Conservation (phyloP, 2,113 vertebrate genomes). For the Passer domesticus region DNA sequence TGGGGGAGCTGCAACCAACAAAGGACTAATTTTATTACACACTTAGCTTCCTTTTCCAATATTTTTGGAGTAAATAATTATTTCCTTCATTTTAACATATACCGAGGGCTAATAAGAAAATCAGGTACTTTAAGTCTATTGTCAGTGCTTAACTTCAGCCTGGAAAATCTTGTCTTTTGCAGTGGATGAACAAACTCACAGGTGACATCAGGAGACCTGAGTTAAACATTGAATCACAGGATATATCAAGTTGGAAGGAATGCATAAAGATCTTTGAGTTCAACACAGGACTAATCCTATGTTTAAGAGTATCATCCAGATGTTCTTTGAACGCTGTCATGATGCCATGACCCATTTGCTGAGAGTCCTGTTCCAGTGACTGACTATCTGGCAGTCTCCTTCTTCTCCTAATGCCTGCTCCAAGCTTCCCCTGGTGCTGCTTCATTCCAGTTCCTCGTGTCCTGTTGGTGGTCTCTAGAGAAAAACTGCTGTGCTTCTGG, state of each 20-base stretch:
- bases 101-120: not conserved
- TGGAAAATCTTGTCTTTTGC: not conserved
- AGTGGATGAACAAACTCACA: not conserved
- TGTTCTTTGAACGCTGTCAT: not conserved
- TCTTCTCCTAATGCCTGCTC: not conserved
- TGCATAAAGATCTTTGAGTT: not conserved
- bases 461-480: not conserved
- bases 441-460: fast-evolving
- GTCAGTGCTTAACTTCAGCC: not conserved
- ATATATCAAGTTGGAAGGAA: not conserved
- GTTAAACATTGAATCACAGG: not conserved
- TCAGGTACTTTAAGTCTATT: not conserved
- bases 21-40: not conserved
- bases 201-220: not conserved
- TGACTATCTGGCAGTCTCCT: not conserved
- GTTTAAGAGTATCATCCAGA: not conserved
- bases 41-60: not conserved
- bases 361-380: not conserved
- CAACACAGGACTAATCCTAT: not conserved
- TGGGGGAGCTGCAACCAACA: not conserved
- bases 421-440: not conserved
- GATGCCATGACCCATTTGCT: not conserved
- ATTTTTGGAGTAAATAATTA: not conserved
- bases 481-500: not conserved
- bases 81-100: not conserved